Base-by-base conservation (phyloP, 2,888 invertebrate genomes). In the Leptinotarsa haldemani region DNA sequence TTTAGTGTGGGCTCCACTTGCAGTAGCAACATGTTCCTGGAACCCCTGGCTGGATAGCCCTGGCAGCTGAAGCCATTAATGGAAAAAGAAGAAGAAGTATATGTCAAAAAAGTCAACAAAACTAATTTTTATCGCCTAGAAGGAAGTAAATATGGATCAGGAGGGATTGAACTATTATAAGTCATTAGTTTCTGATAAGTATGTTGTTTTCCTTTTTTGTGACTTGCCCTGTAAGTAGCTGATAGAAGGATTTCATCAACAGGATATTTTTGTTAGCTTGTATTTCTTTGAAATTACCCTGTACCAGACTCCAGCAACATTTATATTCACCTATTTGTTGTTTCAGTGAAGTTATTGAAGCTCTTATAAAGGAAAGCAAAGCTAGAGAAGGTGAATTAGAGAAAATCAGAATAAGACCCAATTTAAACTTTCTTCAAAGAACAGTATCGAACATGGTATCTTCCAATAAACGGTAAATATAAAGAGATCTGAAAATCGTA, bases 371-470 rank as follows among this genome's bases (percentile, higher is more conserved):
- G 73, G 82, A 82, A n/a, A 80, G 81, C 64, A 77, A 80, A 69
- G 75, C 74, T 40, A 74, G 80, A 70, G 80, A 81, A 65, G 80
- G 80, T 15, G 74, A 61, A 58, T 53, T 78, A n/a, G 79, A 80
- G 66, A 75, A 70, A 67, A 68, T 80, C 50, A 76, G 81, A 68
- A 50, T 81, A 9, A 80, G 78, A 47, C 82, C 82, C 3, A 82
- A 82, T 70, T 73, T 82, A 25, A 79, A 81, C 63, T 82, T 82
- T 63, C 79, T 82, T 48, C 80, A 82, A 69, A 75, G 82, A 52
- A 82, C 82, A 15, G 79, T 82, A 25, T 74, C 74, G 40, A 80
- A 77, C 75, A 69, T 81, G 56, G 80, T 81, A 5, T 80, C 80
- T 0, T 78, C 77, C 18, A 82, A 82, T 73, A 79, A 76, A 63